Evolutionary conservation across 2,797 vertebrate genomes (phyloP).

Genomic region (Paguma larvata): DNA sequence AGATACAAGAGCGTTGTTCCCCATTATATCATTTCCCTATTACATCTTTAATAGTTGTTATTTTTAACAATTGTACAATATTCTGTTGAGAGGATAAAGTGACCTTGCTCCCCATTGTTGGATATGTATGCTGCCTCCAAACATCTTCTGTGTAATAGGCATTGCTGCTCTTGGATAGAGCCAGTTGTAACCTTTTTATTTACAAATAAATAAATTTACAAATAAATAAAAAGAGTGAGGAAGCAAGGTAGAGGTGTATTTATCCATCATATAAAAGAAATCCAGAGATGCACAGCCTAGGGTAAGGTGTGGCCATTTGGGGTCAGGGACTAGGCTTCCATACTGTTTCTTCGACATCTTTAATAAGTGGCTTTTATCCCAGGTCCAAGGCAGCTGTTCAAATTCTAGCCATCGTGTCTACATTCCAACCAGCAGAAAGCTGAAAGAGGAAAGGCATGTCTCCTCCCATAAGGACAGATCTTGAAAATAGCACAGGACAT

Average conservation of each 20-base stretch:
- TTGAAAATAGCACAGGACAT: slow-evolving; percentile 55
- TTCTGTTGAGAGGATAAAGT: background rate
- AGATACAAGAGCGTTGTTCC: slow-evolving; percentile 7
- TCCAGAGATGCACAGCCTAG: background rate
- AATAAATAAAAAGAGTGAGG: slow-evolving; percentile 16
- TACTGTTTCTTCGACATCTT: background rate
- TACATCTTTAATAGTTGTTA: background rate
- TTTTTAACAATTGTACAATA: background rate
- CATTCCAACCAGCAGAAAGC: slow-evolving; percentile 50
- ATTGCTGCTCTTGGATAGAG: slow-evolving; percentile 23
- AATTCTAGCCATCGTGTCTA: slow-evolving; percentile 33
- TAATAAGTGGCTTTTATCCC: slow-evolving; percentile 45
- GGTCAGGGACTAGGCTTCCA: background rate
- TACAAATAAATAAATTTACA: background rate
- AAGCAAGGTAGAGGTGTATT: slow-evolving; percentile 3
- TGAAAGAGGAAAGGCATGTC: slow-evolving; percentile 45
- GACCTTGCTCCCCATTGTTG: background rate
- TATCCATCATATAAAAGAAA: slow-evolving; percentile 18
- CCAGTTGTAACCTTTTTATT: background rate
- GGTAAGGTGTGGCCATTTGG: background rate
- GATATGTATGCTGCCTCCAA: slow-evolving; percentile 9
- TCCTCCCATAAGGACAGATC: background rate
- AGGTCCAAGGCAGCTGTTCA: slow-evolving; percentile 23
- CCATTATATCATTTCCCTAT: background rate
- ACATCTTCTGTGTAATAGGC: background rate